phyloP scores from a whole-genome alignment of 1,140 invertebrate genomes.

The Nymphalis io region DNA sequence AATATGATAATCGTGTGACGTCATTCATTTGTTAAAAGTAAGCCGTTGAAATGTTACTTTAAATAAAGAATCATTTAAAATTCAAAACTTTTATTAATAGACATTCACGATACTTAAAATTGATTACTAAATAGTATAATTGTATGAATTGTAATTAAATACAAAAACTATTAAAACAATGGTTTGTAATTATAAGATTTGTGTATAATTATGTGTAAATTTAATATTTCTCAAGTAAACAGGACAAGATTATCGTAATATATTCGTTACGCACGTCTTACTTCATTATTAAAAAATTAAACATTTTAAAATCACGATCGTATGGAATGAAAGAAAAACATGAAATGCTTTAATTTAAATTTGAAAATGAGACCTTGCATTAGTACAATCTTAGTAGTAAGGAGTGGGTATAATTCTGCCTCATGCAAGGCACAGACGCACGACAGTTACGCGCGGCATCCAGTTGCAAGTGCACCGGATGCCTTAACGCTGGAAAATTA shows the following conservation, averaged over 20 bases:
- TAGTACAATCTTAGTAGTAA: neutral
- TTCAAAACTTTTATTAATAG: neutral
- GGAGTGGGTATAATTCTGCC: conserved; percentile 4
- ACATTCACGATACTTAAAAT: no score
- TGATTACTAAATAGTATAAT: no score
- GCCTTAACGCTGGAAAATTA: conserved; percentile 29
- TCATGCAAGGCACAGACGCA: conserved; percentile 19
- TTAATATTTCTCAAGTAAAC: neutral
- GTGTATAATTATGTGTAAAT: conserved; percentile 6
- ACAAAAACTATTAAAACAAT: neutral
- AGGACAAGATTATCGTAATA: neutral
- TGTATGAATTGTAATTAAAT: neutral
- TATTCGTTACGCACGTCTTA: neutral
- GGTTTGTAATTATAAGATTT: neutral
- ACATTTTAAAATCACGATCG: neutral
- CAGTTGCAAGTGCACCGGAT: conserved; percentile 24
- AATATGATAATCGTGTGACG: conserved; percentile 37
- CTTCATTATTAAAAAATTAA: no score
- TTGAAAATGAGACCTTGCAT: neutral
- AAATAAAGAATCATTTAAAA: neutral
- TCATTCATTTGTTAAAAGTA: conserved; percentile 23
- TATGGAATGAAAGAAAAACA: neutral
- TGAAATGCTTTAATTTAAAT: neutral
- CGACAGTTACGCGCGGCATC: conserved; percentile 11
- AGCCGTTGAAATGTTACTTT: conserved; percentile 20